A percentile compares a stretch with the other conserved stretches of the same genome.
Conservation (phyloP, 2,888 invertebrate species). For the Brenthis daphne region DNA sequence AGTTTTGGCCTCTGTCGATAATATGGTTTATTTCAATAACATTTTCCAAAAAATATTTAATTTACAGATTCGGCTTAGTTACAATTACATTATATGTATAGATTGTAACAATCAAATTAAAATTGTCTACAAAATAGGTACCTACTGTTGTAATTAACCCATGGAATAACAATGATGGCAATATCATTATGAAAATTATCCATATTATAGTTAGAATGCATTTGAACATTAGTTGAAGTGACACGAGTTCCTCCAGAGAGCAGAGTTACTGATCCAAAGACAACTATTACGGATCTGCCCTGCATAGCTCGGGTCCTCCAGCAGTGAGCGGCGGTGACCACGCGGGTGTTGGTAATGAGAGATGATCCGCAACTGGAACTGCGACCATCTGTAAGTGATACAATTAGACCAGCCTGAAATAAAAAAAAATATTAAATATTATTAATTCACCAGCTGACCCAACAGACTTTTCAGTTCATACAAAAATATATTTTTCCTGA, state of each 20-base stretch:
- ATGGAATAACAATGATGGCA: conserved; percentile 41
- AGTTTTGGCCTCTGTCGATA: too few species aligned
- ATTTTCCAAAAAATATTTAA: too few species aligned
- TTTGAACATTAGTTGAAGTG: conserved; percentile 41
- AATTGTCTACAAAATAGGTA: not conserved
- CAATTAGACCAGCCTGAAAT: conserved; percentile 50
- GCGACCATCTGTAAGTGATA: conserved; percentile 46
- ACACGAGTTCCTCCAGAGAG: conserved; percentile 51
- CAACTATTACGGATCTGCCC: conserved; percentile 52
- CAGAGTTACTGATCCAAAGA: conserved; percentile 50
- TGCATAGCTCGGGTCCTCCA: conserved; percentile 51
- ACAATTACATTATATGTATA: too few species aligned
- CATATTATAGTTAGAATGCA: conserved; percentile 48
- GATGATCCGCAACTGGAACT: conserved; percentile 57
- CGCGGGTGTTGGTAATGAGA: conserved; percentile 49
- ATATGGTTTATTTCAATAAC: too few species aligned
- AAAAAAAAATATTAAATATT: not conserved
- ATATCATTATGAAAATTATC: conserved; percentile 46
- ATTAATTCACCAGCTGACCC: not conserved
- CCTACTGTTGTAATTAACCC: conserved; percentile 23
- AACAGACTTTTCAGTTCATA: too few species aligned
- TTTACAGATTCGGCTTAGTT: too few species aligned
- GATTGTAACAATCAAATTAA: too few species aligned
- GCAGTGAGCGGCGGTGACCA: conserved; percentile 55
- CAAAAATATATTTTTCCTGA: too few species aligned